A percentile compares a stretch with the other conserved stretches of the same genome.
Conservation (phyloP, 1,140 invertebrate species). For the Tetragonula clypearis region DNA sequence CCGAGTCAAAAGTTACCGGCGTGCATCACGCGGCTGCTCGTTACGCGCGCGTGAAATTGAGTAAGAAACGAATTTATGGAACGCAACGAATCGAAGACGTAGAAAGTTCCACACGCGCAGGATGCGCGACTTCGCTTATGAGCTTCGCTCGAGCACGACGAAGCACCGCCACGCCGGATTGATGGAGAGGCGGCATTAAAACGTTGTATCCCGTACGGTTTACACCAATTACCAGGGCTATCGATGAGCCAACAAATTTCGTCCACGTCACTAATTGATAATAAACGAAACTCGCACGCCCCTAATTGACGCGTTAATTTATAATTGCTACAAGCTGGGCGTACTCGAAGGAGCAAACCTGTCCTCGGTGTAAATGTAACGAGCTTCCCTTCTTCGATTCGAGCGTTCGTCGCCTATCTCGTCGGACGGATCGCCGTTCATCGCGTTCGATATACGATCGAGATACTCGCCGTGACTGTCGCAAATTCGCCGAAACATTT, state of each 20-base stretch:
- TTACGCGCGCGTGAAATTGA: conserved; percentile 46
- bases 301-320: conserved; percentile 31
- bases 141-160: neutral
- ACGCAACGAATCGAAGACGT: conserved; percentile 42
- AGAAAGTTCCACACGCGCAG: conserved; percentile 13
- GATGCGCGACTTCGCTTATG: neutral
- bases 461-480: neutral
- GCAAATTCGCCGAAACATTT: conserved; percentile 23
- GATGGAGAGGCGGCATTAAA: conserved; percentile 13
- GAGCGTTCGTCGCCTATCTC: conserved; percentile 16
- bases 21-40: conserved; percentile 34
- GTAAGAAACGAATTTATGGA: conserved; percentile 47
- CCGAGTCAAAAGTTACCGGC: conserved; percentile 38
- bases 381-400: conserved; percentile 13
- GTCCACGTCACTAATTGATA: conserved; percentile 25
- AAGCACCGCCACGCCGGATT: neutral
- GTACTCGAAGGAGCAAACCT: neutral
- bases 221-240: conserved; percentile 28
- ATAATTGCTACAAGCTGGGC: neutral
- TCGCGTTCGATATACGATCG: neutral
- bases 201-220: neutral
- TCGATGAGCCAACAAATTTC: conserved; percentile 24
- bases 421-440: conserved; percentile 3
- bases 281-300: conserved; percentile 26
- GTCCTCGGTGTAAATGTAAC: neutral